Conservation (phyloP, 2,113 vertebrate species). For the Carassius gibelio region DNA sequence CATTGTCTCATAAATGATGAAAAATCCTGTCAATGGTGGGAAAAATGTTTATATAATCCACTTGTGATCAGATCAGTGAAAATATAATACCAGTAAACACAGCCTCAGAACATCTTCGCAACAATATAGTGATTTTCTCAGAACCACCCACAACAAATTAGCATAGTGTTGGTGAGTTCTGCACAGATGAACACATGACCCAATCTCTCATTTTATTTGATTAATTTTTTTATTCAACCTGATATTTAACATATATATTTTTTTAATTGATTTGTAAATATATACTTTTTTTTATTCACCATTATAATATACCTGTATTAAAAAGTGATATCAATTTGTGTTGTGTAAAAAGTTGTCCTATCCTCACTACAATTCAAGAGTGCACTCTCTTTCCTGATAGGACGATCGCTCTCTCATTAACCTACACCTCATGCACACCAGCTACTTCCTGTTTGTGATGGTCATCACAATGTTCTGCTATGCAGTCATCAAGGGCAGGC, state of each 20-base stretch:
- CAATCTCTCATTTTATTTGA: no score
- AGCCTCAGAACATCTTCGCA: not conserved
- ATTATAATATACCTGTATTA: no score
- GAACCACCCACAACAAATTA: not conserved
- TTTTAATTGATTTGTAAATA: no score
- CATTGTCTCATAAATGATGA: no score
- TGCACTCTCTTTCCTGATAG: conserved; percentile 66
- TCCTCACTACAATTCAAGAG: not conserved
- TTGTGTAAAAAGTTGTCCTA: not conserved
- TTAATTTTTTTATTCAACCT: no score
- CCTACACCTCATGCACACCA: conserved; percentile 98
- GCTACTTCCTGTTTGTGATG: conserved; percentile 99
- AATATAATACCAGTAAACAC: no score
- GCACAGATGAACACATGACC: no score
- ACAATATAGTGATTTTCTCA: not conserved
- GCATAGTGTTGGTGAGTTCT: not conserved
- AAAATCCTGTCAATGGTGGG: no score
- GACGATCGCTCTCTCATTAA: conserved; percentile 98
- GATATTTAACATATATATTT: no score
- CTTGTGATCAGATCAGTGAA: no score
- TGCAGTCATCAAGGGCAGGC: conserved; percentile 95
- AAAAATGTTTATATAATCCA: no score
- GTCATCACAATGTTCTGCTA: conserved; percentile 99
- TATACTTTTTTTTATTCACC: no score
- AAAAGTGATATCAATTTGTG: not conserved